These are phyloP conservation scores for Nycticebus coucang DNA, from an alignment of 2,113 vertebrate genomes.

Conservation along the genomic window DNA sequence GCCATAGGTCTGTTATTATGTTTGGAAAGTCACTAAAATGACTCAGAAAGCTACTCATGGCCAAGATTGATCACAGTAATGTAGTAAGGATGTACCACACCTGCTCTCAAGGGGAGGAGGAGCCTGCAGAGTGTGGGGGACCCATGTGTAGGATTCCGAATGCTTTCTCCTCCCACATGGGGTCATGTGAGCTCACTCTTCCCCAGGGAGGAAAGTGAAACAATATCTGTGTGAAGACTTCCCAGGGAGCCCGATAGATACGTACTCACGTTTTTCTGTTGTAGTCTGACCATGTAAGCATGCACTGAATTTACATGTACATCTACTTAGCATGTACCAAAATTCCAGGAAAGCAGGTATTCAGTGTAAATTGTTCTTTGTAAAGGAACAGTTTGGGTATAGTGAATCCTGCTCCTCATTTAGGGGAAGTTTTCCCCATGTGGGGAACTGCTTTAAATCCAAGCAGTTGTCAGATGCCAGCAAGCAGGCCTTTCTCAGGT, in stretches of 20 bases:
- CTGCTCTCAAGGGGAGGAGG: neutral
- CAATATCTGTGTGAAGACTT: neutral
- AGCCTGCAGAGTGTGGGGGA: neutral
- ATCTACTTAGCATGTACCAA: neutral
- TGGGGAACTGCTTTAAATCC: neutral
- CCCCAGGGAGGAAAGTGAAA: neutral
- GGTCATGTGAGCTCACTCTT: neutral
- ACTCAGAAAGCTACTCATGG: neutral
- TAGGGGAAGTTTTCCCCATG: neutral
- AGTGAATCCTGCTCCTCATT: neutral
- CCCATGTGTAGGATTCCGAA: neutral
- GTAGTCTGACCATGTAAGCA: neutral
- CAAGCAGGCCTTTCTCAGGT: neutral
- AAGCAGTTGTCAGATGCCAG: neutral
- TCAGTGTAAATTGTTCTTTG: neutral
- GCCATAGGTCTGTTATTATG: neutral
- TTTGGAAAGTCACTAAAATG: constrained; percentile 47
- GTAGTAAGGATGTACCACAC: neutral
- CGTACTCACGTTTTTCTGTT: neutral
- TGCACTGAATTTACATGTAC: neutral
- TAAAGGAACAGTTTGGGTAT: neutral
- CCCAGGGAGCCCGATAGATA: neutral
- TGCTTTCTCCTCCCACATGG: neutral
- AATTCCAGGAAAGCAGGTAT: neutral
- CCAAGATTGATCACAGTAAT: neutral